Percentiles rank a stretch among this genome's conserved stretches.
phyloP scores from a whole-genome alignment of 1,140 invertebrate genomes.

The Cotesia glomerata region DNA sequence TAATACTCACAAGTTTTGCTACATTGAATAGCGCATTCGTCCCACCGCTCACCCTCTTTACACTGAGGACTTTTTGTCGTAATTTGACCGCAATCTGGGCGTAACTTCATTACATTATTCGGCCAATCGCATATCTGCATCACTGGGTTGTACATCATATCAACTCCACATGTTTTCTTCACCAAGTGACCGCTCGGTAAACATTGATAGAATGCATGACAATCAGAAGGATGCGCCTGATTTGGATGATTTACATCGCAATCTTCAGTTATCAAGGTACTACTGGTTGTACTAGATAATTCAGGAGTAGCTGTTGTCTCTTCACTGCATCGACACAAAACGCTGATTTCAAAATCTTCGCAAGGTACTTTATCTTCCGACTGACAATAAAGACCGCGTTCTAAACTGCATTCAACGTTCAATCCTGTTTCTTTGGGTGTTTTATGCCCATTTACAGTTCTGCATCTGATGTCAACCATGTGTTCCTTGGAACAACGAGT shows the following conservation, averaged over 20 bases:
- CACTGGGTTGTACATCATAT: slow-evolving; percentile 69
- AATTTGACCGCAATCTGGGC: slow-evolving; percentile 66
- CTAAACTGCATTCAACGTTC: slow-evolving; percentile 76
- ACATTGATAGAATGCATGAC: slow-evolving; percentile 69
- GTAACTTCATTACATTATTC: slow-evolving; percentile 65
- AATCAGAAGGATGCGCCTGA: slow-evolving; percentile 64
- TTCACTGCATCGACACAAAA: slow-evolving; percentile 70
- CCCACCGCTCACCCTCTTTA: slow-evolving; percentile 59
- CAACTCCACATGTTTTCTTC: slow-evolving; percentile 66
- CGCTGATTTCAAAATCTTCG: slow-evolving; percentile 76
- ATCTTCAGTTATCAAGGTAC: slow-evolving; percentile 1
- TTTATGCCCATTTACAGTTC: slow-evolving; percentile 69
- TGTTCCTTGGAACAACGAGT: slow-evolving; percentile 66
- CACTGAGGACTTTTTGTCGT: slow-evolving; percentile 43
- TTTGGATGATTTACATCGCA: slow-evolving; percentile 59
- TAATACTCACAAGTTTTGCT: slow-evolving; percentile 67
- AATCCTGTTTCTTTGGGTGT: slow-evolving; percentile 73
- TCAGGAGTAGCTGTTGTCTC: neutral
- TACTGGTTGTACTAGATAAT: slow-evolving; percentile 8
- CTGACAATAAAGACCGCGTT: slow-evolving; percentile 73
- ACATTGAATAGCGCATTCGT: slow-evolving; percentile 70
- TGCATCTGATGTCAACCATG: slow-evolving; percentile 78
- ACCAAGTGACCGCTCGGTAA: slow-evolving; percentile 58
- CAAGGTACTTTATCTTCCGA: slow-evolving; percentile 59
- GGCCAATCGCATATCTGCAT: slow-evolving; percentile 70